These are phyloP conservation scores for Saturnia pavonia DNA, from an alignment of 2,888 invertebrate species.

Conservation along the genomic window DNA sequence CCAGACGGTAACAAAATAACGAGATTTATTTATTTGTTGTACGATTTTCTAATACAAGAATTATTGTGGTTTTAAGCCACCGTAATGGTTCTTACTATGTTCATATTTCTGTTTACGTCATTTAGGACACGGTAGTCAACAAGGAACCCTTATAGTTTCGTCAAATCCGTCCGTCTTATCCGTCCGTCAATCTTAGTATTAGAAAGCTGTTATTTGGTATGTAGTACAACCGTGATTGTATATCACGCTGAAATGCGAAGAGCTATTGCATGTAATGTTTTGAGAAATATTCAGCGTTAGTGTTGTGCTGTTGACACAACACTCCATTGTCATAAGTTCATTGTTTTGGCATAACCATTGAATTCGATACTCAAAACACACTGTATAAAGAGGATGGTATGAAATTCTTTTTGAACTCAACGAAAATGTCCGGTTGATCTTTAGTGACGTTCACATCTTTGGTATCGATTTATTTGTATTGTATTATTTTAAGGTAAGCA, in stretches of 20 bases:
- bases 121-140: no score
- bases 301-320: conserved; percentile 63
- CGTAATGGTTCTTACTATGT: no score
- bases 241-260: background rate
- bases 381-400: conserved; percentile 16
- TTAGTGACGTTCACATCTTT: background rate
- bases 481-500: conserved; percentile 1
- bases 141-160: no score
- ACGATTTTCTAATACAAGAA: no score
- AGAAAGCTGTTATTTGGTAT: no score
- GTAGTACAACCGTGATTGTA: background rate
- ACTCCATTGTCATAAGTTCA: conserved; percentile 51
- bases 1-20: no score
- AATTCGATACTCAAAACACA: conserved; percentile 19
- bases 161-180: no score
- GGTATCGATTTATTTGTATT: conserved; percentile 3
- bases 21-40: no score
- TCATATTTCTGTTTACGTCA: no score
- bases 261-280: conserved; percentile 16
- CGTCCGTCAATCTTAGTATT: no score
- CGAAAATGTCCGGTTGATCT: conserved; percentile 16
- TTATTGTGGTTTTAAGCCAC: no score
- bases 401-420: conserved; percentile 14
- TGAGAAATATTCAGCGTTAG: conserved; percentile 19
- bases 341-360: conserved; percentile 49